These are phyloP conservation scores for Thunnus albacares DNA, from an alignment of 2,797 vertebrate species.

Conservation along the genomic window DNA sequence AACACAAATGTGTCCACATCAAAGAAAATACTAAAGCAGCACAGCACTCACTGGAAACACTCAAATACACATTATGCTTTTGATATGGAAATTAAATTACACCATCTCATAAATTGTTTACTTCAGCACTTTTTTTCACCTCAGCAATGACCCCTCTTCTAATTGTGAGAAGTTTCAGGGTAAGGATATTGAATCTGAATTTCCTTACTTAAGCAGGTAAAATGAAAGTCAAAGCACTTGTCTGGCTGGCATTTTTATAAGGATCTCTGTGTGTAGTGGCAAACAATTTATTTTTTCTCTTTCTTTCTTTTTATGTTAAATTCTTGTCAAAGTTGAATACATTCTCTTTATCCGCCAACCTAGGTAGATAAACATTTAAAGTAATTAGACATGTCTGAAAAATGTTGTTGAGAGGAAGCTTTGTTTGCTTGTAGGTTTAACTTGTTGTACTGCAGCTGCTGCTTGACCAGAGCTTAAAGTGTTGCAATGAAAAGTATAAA, in stretches of 20 bases:
- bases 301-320: background rate
- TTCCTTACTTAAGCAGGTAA: slow-evolving; percentile 2
- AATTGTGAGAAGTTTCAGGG: slow-evolving; percentile 27
- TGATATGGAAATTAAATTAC: slow-evolving; percentile 72
- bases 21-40: slow-evolving; percentile 48
- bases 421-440: background rate
- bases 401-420: background rate
- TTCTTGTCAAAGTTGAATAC: background rate
- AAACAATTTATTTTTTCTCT: too few relatives aligned
- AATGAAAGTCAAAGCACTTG: background rate
- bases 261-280: background rate
- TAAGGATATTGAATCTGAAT: background rate
- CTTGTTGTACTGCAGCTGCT: background rate
- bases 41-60: slow-evolving; percentile 31
- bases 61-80: slow-evolving; percentile 52
- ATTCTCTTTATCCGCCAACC: slow-evolving; percentile 8
- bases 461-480: background rate
- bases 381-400: too few relatives aligned
- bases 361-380: background rate
- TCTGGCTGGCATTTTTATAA: background rate
- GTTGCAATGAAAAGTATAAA: too few relatives aligned
- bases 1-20: slow-evolving; percentile 61
- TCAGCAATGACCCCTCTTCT: slow-evolving; percentile 34
- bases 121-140: slow-evolving; percentile 49
- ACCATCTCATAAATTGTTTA: slow-evolving; percentile 47